Evolutionary conservation across 2,113 vertebrate species (phyloP), one percentile per base, ranked within the genome.

Genomic region (Galeopterus variegatus): DNA sequence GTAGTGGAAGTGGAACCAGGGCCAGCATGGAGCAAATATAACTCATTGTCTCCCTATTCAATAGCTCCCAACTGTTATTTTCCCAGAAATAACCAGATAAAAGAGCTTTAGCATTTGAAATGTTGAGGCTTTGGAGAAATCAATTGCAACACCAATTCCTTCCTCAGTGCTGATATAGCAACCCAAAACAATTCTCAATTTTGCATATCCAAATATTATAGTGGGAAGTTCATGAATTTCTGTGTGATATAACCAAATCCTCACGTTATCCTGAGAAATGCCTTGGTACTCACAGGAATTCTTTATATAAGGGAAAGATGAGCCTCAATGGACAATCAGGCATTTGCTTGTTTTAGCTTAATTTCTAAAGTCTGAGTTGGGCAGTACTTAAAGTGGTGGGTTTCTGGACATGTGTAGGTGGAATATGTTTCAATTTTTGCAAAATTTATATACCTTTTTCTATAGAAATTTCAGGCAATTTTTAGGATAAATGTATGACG

Each of bases 61-160:
- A 64, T 87, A 94, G 80, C 33, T 82, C 79, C 76, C 15, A 70
- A 14, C 18, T 36, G 58, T 28, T 65, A 72, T 56, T 75, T 91
- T 60, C 72, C 77, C 69, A 67, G 81, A 95, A 95, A 65, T 76
- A 41, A 85, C 58, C 76, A 95, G 69, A 67, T 84, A 70, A 79
- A 90, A 93, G 41, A 24, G 12, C 17, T 64, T 93, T 96, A 92
- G 58, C 84, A 62, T 75, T 83, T 48, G 52, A 88, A 96, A 97
- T 88, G 80, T 50, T 8, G 65, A 93, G 26, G 65, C 36, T 93
- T 94, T 88, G 77, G 76, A 93, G 77, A 82, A 96, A 95, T 94
- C 52, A 24, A 36, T 84, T 97, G 93, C 79, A 76, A 81, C 48
- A 67, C 54, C 48, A 84, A 24, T 94, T 93, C 93, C 77, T 84